Evolutionary conservation across 1,140 invertebrate genomes (phyloP), one percentile per base, ranked within the genome.

Genomic region (Saccostrea cuccullata): DNA sequence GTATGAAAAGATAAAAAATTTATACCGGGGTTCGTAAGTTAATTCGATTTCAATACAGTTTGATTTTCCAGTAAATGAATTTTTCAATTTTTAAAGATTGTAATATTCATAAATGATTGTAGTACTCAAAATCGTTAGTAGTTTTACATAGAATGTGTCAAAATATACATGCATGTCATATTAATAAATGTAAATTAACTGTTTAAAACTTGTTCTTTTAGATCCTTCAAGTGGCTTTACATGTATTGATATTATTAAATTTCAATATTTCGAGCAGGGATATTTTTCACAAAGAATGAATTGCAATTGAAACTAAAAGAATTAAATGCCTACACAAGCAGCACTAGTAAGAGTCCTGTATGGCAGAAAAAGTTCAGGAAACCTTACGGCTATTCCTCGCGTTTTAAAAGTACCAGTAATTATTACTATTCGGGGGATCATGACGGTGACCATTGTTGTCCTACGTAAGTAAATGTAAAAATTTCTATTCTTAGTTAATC

Each of bases 251-350:
- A 2, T 47, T 47, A 47, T 47, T 6, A 6, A 47, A 47, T 64
- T 20, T 64, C 0, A 20, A 64, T 64, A 6, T 30, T 77, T 36
- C 26, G 30, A 2, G 13, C 26, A 77, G 70, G 70, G 15, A 30
- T 77, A 77, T 77, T 77, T 26, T 77, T 36, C 70, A 77, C 70
- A 30, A 77, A 77, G 26, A 36, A 30, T 30, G 70, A 77, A 77
- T 11, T 58, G 20, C 55, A 84, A n/a, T 73, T n/a, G n/a, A 58
- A 64, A 17, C 30, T 55, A 23, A 60, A 55, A 15, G 26, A 77
- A 36, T 30, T 36, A 26, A 77, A 77, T 30, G 4, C 11, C 4
- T 30, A 36, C 26, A 36, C 70, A 77, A 11, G 30, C 8, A 11
- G n/a, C 15, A 64, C 58, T 2, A 64, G 15, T n/a, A 17, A 17